Evolutionary conservation across 2,113 vertebrate species (phyloP), one percentile per base, ranked within the genome.

Genomic region (Cinclus mexicanus): DNA sequence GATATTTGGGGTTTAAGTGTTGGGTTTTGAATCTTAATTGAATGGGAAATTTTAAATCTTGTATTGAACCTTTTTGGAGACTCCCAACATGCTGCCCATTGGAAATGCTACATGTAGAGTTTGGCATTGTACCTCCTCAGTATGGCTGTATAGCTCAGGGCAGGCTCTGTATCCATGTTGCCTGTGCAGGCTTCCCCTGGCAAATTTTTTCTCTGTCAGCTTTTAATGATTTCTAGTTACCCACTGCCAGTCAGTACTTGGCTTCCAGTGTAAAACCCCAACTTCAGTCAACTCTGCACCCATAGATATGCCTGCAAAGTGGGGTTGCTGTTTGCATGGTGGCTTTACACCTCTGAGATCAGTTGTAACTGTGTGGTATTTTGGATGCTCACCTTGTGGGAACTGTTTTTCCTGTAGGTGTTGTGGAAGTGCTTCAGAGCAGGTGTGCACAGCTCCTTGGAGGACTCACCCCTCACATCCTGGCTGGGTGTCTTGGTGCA

Each of bases 381-480:
- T 64, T 52, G 61, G 67, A 29, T 31, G 53, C 59, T 77, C 31
- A 11, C 60, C 56, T 29, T 12, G 1, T 44, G 53, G 49, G 68
- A 79, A 1, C 25, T 10, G 23, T 15, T 74, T 23, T 33, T 89
- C 46, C 83, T 5, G 1, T 10, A 69, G 60, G 7, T 2, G 1
- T 10, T 50, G 29, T 29, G 64, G 49, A 83, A 70, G 23, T 0
- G 0, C 33, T 37, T 88, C 28, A 16, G 63, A 47, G 14, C 6
- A 29, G 35, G 39, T 0, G 4, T 6, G 31, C 35, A 3, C 31
- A n/a, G 50, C 72, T 91, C 81, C 50, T 11, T 3, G 52, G 33
- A 42, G 74, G 72, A 22, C 60, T 67, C 10, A 0, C 42, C 11
- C 0, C 33, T 3, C 0, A 1, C 69, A 8, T 47, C 47, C 81